A percentile compares a stretch with the other conserved stretches of the same genome.
Evolutionary conservation across 2,888 invertebrate genomes (phyloP).

Genomic region (Acanthococcus lagerstroemiae): DNA sequence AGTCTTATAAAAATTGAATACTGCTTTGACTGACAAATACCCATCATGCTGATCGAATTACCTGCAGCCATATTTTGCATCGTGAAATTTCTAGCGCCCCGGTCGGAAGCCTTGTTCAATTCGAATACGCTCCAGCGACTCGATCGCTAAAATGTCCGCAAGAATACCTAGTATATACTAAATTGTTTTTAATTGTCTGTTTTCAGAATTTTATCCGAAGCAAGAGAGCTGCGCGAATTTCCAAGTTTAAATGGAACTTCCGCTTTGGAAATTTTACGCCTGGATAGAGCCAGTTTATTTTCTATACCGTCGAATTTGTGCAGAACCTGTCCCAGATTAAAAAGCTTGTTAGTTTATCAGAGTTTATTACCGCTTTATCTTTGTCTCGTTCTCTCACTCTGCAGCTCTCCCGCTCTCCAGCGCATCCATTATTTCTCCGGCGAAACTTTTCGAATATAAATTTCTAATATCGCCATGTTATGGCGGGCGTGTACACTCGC

Average conservation of each 20-base stretch:
- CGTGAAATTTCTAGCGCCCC: too few relatives aligned
- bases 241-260: conserved; percentile 72
- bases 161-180: neutral
- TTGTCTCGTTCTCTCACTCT: neutral
- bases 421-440: neutral
- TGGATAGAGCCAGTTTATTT: conserved; percentile 69
- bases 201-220: conserved; percentile 73
- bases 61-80: too few relatives aligned
- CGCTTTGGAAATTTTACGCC: conserved; percentile 66
- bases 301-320: conserved; percentile 67
- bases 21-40: too few relatives aligned
- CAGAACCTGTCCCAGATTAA: conserved; percentile 62
- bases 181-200: neutral
- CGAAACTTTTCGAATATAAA: neutral
- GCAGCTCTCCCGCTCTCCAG: neutral
- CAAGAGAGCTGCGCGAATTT: conserved; percentile 64
- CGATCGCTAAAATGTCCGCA: too few relatives aligned
- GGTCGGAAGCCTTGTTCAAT: too few relatives aligned
- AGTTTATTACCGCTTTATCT: neutral
- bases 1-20: too few relatives aligned
- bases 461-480: neutral
- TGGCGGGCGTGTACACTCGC: neutral
- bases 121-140: too few relatives aligned
- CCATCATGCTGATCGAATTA: too few relatives aligned
- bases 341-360: conserved; percentile 63